Conservation (phyloP, 2,113 vertebrate species). For the Xyrauchen texanus region DNA sequence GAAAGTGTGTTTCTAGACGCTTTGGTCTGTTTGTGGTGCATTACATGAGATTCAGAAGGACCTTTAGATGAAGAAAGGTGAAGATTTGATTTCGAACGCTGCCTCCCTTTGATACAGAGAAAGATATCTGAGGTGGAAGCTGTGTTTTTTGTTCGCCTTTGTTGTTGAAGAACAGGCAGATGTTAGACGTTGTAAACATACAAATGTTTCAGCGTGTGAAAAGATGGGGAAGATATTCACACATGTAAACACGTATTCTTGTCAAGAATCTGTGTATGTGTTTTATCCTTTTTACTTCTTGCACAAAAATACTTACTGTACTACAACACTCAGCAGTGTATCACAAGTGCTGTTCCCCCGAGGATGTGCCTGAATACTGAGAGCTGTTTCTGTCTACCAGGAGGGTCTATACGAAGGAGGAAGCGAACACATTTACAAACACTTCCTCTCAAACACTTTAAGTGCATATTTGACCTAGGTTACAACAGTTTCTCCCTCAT, state of each 20-base stretch:
- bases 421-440: conserved; percentile 24
- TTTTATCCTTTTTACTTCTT: conserved; percentile 1
- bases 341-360: neutral
- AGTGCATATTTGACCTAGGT: conserved; percentile 48
- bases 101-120: neutral
- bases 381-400: conserved; percentile 6
- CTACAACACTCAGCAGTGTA: conserved; percentile 26
- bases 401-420: neutral
- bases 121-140: conserved; percentile 26
- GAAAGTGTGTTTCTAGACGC: conserved; percentile 43
- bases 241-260: neutral
- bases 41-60: conserved; percentile 7
- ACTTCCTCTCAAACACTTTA: conserved; percentile 33
- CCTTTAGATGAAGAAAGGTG: conserved; percentile 35
- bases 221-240: conserved; percentile 21
- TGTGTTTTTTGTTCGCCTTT: conserved; percentile 8
- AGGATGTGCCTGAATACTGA: neutral
- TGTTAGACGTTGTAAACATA: conserved; percentile 35
- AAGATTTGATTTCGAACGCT: conserved; percentile 45
- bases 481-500: conserved; percentile 33
- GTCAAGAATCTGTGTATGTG: neutral
- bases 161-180: conserved; percentile 30
- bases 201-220: conserved; percentile 25
- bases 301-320: conserved; percentile 28
- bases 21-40: conserved; percentile 34